A percentile compares a stretch with the other conserved stretches of the same genome.
Evolutionary conservation across 1,140 invertebrate species (phyloP).

Genomic region (Brachionus koreanus): DNA sequence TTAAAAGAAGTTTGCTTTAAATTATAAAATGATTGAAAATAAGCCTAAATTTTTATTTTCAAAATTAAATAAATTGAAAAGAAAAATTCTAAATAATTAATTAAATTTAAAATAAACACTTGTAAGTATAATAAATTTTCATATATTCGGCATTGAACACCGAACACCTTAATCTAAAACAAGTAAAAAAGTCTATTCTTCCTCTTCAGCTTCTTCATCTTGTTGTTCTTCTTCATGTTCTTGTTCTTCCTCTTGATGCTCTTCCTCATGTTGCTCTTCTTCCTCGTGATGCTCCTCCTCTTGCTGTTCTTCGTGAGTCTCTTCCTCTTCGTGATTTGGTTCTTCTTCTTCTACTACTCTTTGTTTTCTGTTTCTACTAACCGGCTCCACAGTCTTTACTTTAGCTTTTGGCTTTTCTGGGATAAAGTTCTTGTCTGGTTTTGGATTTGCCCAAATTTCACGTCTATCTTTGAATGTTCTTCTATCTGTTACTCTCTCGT

Average conservation of each 20-base stretch:
- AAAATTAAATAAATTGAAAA: slow-evolving; percentile 16
- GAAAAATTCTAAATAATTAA: slow-evolving; percentile 3
- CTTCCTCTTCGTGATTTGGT: neutral
- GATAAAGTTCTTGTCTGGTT: neutral
- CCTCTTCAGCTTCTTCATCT: slow-evolving; percentile 14
- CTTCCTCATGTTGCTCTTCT: neutral
- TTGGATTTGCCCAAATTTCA: neutral
- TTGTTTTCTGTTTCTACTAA: neutral
- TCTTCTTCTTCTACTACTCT: slow-evolving; percentile 25
- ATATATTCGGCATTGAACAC: neutral
- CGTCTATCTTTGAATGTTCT: slow-evolving; percentile 44
- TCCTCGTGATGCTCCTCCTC: slow-evolving; percentile 8
- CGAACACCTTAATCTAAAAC: neutral
- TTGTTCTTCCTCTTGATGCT: slow-evolving; percentile 12
- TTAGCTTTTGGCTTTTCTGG: slow-evolving; percentile 44
- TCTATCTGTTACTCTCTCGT: slow-evolving; percentile 45
- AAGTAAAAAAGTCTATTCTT: slow-evolving; percentile 16
- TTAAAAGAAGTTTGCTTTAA: too few species aligned
- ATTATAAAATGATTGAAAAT: neutral
- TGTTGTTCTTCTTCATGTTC: neutral
- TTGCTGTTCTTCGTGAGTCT: neutral
- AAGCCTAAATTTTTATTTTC: slow-evolving; percentile 15
- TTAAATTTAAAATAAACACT: neutral
- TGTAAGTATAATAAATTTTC: neutral
- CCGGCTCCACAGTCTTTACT: neutral